These are phyloP conservation scores for Meloidogyne floridensis DNA, from an alignment of 1,140 invertebrate genomes.

Conservation along the genomic window DNA sequence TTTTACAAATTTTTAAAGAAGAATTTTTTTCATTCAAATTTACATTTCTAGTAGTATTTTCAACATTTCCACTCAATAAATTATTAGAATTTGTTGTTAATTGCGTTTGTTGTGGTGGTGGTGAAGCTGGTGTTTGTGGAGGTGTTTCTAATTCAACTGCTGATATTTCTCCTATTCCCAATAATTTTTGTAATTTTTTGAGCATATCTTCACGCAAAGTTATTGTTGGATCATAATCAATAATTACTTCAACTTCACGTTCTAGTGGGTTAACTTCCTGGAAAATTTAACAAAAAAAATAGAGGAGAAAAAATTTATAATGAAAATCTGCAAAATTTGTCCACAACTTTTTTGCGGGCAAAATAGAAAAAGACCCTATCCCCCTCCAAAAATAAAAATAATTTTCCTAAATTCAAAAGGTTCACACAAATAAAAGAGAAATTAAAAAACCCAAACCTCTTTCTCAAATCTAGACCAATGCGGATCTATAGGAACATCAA, in stretches of 20 bases:
- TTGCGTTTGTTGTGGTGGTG: background rate
- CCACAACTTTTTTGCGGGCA: too few relatives aligned
- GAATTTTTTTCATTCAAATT: conserved; percentile 24
- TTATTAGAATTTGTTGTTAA: background rate
- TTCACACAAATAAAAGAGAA: background rate
- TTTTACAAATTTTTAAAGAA: conserved; percentile 37
- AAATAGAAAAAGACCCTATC: too few relatives aligned
- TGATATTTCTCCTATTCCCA: conserved; percentile 1
- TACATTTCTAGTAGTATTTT: background rate
- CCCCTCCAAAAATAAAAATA: too few relatives aligned
- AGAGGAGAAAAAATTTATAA: background rate
- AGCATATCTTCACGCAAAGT: conserved; percentile 36
- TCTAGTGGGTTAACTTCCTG: conserved; percentile 22
- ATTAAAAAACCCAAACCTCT: conserved; percentile 22
- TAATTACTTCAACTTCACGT: conserved; percentile 31
- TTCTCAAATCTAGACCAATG: conserved; percentile 35
- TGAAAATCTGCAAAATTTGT: background rate
- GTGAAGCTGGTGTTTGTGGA: conserved; percentile 30
- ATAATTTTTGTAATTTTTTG: conserved; percentile 33
- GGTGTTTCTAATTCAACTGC: conserved; percentile 37
- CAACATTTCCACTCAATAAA: conserved; percentile 15
- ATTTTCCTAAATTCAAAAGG: too few relatives aligned
- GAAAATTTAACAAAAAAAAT: background rate
- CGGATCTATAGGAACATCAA: conserved; percentile 35
- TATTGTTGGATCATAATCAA: conserved; percentile 20